These are phyloP conservation scores for Sebastes miniatus DNA, from an alignment of 2,797 vertebrate species.

Conservation along the genomic window DNA sequence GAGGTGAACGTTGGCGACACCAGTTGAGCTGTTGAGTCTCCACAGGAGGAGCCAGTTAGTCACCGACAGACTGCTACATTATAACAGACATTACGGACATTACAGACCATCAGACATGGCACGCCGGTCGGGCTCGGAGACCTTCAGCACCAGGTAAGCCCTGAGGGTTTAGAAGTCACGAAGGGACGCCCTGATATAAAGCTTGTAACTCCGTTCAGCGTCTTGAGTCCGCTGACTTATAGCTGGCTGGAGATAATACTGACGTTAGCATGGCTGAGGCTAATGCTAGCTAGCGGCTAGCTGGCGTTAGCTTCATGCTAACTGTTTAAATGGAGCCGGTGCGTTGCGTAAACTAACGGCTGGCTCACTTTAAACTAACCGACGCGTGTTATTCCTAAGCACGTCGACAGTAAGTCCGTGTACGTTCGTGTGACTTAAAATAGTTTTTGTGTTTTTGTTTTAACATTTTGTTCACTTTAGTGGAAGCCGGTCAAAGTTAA, in stretches of 20 bases:
- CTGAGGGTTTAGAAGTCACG: neutral
- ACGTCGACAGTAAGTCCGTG: accelerated
- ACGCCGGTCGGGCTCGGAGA: neutral
- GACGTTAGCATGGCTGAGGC: neutral
- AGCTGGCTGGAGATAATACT: neutral
- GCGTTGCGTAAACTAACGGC: neutral
- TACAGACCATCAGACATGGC: neutral
- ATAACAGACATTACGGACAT: too few relatives aligned
- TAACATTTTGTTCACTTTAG: neutral
- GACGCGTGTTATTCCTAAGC: accelerated
- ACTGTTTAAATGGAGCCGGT: neutral
- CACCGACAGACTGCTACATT: neutral
- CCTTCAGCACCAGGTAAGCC: slow-evolving; percentile 29
- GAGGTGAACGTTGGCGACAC: neutral
- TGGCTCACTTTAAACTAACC: accelerated
- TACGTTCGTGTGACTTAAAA: accelerated
- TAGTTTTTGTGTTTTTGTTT: neutral
- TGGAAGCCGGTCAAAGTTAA: slow-evolving; percentile 7
- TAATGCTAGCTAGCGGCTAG: slow-evolving; percentile 11
- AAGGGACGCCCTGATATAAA: neutral
- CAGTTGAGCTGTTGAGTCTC: neutral
- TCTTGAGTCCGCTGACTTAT: neutral
- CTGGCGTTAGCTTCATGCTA: slow-evolving; percentile 36
- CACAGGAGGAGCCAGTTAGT: slow-evolving; percentile 44
- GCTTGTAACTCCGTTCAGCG: too few relatives aligned